A percentile compares a stretch with the other conserved stretches of the same genome.
Conservation (phyloP, 1,140 invertebrate species). For the Mizuhopecten yessoensis region DNA sequence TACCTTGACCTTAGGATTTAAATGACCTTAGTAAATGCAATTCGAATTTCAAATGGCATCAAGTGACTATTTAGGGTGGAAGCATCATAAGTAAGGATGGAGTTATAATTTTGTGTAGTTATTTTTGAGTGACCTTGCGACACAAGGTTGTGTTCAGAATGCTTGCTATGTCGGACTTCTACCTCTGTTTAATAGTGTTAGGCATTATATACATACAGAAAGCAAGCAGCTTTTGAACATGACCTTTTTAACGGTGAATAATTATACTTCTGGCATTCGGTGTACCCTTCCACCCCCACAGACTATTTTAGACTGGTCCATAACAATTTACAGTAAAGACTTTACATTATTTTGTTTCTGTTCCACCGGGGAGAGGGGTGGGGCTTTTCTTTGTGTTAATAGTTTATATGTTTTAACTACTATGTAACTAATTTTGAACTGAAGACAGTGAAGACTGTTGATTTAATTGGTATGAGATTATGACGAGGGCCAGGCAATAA, state of each 20-base stretch:
- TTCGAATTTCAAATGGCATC: too few species aligned
- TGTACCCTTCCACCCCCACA: slow-evolving; percentile 19
- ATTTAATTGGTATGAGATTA: too few species aligned
- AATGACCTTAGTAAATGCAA: too few species aligned
- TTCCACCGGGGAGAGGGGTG: too few species aligned
- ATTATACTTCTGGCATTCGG: slow-evolving; percentile 31
- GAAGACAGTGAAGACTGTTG: too few species aligned
- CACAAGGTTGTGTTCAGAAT: slow-evolving; percentile 33
- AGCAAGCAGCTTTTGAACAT: slow-evolving; percentile 33
- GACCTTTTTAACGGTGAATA: slow-evolving; percentile 9
- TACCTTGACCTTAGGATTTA: too few species aligned
- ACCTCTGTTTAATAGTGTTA: slow-evolving; percentile 10
- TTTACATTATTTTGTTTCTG: too few species aligned
- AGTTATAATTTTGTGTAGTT: not conserved
- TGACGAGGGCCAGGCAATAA: too few species aligned
- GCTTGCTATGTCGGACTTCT: slow-evolving; percentile 30
- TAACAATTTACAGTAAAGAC: not conserved
- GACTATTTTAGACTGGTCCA: not conserved
- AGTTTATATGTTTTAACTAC: too few species aligned
- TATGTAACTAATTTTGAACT: too few species aligned
- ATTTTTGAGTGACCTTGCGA: slow-evolving; percentile 23
- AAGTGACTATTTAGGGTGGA: too few species aligned
- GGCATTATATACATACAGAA: slow-evolving; percentile 23
- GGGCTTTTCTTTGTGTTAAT: too few species aligned
- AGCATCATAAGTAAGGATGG: not conserved